Percentiles rank a stretch among this genome's conserved stretches.
phyloP scores from a whole-genome alignment of 2,888 invertebrate genomes.

The Halictus quadricinctus region DNA sequence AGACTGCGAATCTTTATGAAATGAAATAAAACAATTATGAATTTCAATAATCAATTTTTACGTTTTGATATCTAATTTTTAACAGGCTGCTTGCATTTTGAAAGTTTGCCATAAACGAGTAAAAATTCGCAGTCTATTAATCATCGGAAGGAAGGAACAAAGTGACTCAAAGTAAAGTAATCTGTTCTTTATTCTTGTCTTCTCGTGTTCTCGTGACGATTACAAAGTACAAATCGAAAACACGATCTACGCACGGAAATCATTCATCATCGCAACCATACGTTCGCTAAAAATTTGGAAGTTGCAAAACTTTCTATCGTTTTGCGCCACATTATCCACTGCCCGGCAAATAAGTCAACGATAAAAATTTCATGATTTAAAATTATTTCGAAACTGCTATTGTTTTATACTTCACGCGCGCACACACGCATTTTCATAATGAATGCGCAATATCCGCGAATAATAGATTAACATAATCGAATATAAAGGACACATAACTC shows the following conservation, averaged over 20 bases:
- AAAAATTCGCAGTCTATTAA: background rate
- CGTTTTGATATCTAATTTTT: background rate
- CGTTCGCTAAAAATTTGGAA: too few relatives aligned
- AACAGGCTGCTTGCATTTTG: background rate
- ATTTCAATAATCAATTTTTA: too few relatives aligned
- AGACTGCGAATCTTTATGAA: too few relatives aligned
- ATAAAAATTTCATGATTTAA: background rate
- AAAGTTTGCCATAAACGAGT: background rate
- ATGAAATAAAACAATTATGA: too few relatives aligned
- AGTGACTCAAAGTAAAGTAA: background rate
- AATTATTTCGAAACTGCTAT: background rate
- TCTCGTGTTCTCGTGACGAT: background rate
- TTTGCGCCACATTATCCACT: conserved; percentile 29
- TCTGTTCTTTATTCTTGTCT: background rate
- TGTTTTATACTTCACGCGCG: too few relatives aligned
- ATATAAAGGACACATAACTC: too few relatives aligned
- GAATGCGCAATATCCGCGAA: too few relatives aligned
- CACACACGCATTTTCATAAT: too few relatives aligned
- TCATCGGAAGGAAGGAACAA: background rate
- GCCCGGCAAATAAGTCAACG: conserved; percentile 32
- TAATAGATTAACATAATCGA: too few relatives aligned
- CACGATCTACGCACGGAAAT: background rate
- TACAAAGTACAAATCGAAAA: background rate
- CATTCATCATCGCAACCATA: background rate
- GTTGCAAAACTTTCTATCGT: background rate